These are phyloP conservation scores for Stegana nigrithorax DNA, from an alignment of 2,888 invertebrate genomes.

Conservation along the genomic window DNA sequence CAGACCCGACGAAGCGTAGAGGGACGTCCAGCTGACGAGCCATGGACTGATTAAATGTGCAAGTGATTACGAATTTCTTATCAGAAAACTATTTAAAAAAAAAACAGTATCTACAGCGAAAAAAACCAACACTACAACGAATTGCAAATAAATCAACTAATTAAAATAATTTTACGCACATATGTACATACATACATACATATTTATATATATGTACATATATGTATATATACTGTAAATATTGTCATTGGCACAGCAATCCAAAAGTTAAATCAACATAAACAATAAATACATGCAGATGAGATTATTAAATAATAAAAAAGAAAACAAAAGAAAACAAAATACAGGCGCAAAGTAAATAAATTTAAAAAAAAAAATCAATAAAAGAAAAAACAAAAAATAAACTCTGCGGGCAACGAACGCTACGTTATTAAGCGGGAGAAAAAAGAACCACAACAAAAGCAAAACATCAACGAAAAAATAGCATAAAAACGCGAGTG, in stretches of 20 bases:
- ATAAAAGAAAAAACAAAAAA: conserved; percentile 1
- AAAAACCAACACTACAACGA: conserved; percentile 5
- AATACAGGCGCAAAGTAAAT: too few relatives aligned
- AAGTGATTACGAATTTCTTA: too few relatives aligned
- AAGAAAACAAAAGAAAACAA: conserved; percentile 12
- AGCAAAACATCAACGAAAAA: conserved; percentile 25
- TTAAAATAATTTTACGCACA: conserved; percentile 57
- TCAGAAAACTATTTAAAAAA: too few relatives aligned
- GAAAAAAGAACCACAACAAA: conserved; percentile 36
- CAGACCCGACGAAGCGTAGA: too few relatives aligned
- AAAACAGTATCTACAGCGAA: too few relatives aligned
- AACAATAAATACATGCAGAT: conserved; percentile 30
- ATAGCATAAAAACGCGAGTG: conserved; percentile 19
- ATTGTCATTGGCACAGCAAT: conserved; percentile 36
- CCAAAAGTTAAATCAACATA: conserved; percentile 48
- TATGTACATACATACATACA: conserved; percentile 21
- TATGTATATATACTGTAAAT: conserved; percentile 1
- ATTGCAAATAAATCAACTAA: conserved; percentile 53
- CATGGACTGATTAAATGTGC: too few relatives aligned
- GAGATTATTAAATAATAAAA: conserved; percentile 22
- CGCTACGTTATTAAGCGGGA: conserved; percentile 43
- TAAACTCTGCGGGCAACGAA: conserved; percentile 52
- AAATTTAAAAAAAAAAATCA: not conserved
- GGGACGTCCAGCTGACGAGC: too few relatives aligned
- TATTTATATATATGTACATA: conserved; percentile 16